Conservation (phyloP, 2,113 vertebrate genomes). For the Actenoides hombroni region DNA sequence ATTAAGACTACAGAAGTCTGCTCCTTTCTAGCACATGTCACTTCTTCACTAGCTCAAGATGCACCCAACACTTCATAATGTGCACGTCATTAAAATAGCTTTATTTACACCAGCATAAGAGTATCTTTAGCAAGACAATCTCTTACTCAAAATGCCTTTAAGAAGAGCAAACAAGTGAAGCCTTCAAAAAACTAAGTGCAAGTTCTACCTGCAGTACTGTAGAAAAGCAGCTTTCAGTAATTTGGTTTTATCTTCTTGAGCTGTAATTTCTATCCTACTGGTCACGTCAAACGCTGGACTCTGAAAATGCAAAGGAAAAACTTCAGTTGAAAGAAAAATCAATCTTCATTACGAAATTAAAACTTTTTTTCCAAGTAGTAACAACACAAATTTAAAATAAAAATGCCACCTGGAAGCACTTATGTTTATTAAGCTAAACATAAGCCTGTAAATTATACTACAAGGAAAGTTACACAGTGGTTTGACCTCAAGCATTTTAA, state of each 20-base stretch:
- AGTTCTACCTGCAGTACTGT: slow-evolving; percentile 89
- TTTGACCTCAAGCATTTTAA: background rate
- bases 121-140: background rate
- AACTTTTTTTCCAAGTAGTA: background rate
- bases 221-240: slow-evolving; percentile 93
- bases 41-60: background rate
- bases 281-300: slow-evolving; percentile 78
- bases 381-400: background rate
- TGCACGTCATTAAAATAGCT: background rate
- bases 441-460: accelerated
- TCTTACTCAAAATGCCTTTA: background rate
- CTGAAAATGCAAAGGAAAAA: slow-evolving; percentile 70
- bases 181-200: background rate
- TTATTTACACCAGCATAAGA: background rate
- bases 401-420: background rate
- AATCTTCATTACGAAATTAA: background rate
- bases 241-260: slow-evolving; percentile 90
- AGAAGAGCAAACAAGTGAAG: background rate
- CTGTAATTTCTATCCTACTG: slow-evolving; percentile 73
- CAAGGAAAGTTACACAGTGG: background rate
- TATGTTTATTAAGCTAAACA: background rate
- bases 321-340: background rate
- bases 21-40: background rate
- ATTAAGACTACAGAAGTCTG: background rate
- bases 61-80: background rate